Conservation (phyloP, 2,797 vertebrate genomes). For the Artibeus jamaicensis region DNA sequence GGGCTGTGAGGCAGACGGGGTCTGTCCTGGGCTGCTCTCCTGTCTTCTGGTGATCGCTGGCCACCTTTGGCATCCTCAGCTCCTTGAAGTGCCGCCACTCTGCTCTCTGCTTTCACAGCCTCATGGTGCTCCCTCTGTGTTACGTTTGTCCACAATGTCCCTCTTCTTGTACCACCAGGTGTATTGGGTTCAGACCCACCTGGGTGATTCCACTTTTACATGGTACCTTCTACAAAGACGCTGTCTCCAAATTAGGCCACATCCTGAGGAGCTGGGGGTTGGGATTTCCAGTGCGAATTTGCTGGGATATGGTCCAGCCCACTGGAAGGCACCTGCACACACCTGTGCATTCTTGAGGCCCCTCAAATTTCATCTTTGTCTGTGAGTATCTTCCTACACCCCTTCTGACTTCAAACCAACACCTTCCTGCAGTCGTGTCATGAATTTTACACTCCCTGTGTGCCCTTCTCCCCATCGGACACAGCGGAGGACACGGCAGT, state of each 20-base stretch:
- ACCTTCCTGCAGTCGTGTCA: not conserved
- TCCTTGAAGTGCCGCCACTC: not conserved
- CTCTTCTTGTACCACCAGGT: not conserved
- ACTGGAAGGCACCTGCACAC: not conserved
- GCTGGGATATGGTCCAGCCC: no score
- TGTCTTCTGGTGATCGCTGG: not conserved
- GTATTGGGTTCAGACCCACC: not conserved
- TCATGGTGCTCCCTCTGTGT: fast-evolving
- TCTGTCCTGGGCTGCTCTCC: no score
- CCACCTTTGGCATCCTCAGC: not conserved
- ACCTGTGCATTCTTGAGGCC: no score
- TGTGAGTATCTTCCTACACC: not conserved
- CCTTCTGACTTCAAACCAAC: not conserved
- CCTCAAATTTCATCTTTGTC: not conserved
- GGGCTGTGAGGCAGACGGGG: no score
- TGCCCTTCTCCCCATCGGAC: not conserved
- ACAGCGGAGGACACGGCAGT: not conserved
- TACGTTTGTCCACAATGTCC: not conserved
- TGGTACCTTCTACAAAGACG: not conserved
- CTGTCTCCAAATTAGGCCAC: not conserved
- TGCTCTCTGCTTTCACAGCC: fast-evolving
- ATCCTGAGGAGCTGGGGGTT: not conserved
- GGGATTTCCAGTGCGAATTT: not conserved
- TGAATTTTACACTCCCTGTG: fast-evolving
- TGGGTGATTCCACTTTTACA: not conserved